Evolutionary conservation across 2,888 invertebrate genomes (phyloP), one percentile per base, ranked within the genome.

Genomic region (Eledona agricola): DNA sequence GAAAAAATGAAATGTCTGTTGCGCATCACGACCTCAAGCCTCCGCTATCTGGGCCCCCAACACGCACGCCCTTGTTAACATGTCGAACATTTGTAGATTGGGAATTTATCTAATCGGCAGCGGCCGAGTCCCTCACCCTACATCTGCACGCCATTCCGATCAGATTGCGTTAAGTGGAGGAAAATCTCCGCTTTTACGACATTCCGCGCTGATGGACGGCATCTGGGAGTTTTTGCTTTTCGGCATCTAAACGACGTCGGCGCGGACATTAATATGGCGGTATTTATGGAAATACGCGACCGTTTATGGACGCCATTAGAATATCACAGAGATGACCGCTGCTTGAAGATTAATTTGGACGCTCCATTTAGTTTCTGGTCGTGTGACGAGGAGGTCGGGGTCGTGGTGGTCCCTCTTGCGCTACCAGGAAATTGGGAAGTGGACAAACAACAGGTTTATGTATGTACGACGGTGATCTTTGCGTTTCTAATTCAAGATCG

Each of bases 121-220:
- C 15, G 2, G 5, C 13, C 22, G 16, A 19, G 1, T 3, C 6
- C 9, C 31, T 15, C 20, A 34, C 34, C 34, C 34, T 20, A 55
- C 63, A 63, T 57, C 58, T 63, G 63, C 57, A 59, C 55, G 34
- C 29, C 56, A 59, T 60, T 59, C 50, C 43, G 56, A 61, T 63
- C 60, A 60, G 59, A 62, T 63, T 62, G 57, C 43, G 53, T 57
- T 61, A 62, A 63, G 61, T 62, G 59, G 58, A 17, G 19, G 43
- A 50, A 53, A 52, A 49, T 56, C 51, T 55, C 40, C 42, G 49
- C 43, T 52, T 55, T 54, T 57, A 60, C 47, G 51, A 47, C 40
- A 17, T 42, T 28, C 19, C 42, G 13, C 11, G 15, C 10, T 12
- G 26, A 42, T 50, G 50, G 12, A 25, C n/a, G 20, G 25, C 35